Base-by-base conservation (phyloP, 2,797 vertebrate species). In the Lagorchestes hirsutus region DNA sequence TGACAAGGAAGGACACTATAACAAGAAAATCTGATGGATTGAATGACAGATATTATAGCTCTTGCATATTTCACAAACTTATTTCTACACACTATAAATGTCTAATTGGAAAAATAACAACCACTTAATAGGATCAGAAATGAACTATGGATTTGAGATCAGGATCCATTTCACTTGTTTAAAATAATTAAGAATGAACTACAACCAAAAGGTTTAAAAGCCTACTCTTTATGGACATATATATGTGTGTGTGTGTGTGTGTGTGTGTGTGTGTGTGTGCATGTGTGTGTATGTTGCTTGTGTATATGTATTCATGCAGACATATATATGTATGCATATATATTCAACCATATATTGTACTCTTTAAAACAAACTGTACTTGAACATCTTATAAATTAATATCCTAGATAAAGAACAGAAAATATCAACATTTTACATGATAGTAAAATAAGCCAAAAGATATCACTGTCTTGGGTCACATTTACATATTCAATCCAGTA, bases 191-290 rank as follows among this genome's bases (percentile, higher is more conserved):
- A 50, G 18, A 87, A 12, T 87, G 40, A 87, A 87, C 8, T 87
- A 87, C 8, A 10, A 82, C 22, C 22, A 46, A 82, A 67, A 14
- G 13, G 9, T 0, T 34, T 40, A 50, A 46, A 87, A 18, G 22
- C 9, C 40, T 46, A 11, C 67, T 82, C 18, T n/a, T 40, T 40
- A 40, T 74, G 14, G 11, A 5, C 5, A 22, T 56, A 22, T 27
- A 8, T 27, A 27, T 27, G 1, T 5, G 6, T 54, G 6, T 11
- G 11, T 54, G 6, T 54, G 6, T 57, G 9, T 29, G 10, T 58
- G 1, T 58, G 0, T 58, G 0, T 58, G 2, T 58, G 1, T 28
- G 0, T 58, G 0, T 58, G 0, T 58, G 0, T 62, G 6, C 6
- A 58, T 29, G 52, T 52, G 52, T 52, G 5, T 52, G 52, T 52